Evolutionary conservation across 2,888 invertebrate species (phyloP), one percentile per base, ranked within the genome.

Genomic region (Amphipoea oculea): DNA sequence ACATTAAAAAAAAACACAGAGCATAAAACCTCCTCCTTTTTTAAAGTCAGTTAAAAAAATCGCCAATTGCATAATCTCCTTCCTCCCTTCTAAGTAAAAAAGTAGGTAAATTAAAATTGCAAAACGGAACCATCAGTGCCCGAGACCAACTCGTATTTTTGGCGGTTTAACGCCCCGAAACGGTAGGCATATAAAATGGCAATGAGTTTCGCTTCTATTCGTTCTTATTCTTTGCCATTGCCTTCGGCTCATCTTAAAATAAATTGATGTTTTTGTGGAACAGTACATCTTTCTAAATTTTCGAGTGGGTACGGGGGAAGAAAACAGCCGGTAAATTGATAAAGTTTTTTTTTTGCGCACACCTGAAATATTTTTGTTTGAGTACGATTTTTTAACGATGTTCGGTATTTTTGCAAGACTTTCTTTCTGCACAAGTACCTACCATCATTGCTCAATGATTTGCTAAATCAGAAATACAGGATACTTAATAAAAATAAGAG

Each of bases 221-320:
- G 0, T 45, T 48, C 4, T 67, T 65, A 76, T 36, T 86, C 76
- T 73, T 20, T 57, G 54, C 3, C 40, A 23, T 23, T 60, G 70
- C 77, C 79, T 81, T 51, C 67, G 87, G 78, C 84, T 63, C 60
- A 62, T 80, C 79, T 78, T 68, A 79, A 87, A 89, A 87, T 85
- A 78, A 85, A 89, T 87, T 89, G 81, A 87, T 88, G 89, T 85
- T 87, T 86, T 85, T 83, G 78, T 76, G 76, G 74, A 40, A 75
- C 73, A 82, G 75, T 78, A 86, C 57, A 83, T 83, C 73, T 79
- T 79, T 57, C 57, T 72, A 78, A 57, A 84, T 84, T 76, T 73
- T 86, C 57, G 69, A 86, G 85, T 72, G 71, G 83, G 40, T 77
- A 66, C 73, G 71, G n/a, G 70, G 14, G 63, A 40, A 65, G 29